Conservation (phyloP, 2,113 vertebrate species). For the Alethe diademata region DNA sequence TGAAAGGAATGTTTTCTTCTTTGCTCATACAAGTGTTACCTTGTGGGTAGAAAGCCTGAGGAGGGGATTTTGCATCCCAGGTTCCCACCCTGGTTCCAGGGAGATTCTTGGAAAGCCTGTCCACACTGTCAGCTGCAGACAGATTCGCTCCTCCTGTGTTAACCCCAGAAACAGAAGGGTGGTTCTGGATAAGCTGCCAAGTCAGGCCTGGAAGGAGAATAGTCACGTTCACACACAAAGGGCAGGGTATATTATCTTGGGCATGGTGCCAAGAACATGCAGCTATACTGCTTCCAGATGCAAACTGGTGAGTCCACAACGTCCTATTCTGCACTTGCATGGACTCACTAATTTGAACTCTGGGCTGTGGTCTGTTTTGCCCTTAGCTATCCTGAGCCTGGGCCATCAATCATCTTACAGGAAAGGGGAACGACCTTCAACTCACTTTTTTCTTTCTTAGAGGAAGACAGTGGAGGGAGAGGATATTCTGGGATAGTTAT, state of each 20-base stretch:
- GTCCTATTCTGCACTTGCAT: slow-evolving; percentile 11
- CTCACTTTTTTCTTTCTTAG: background rate
- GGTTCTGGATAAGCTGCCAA: slow-evolving; percentile 57
- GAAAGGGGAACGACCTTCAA: background rate
- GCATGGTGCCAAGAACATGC: slow-evolving; percentile 36
- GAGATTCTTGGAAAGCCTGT: slow-evolving; percentile 45
- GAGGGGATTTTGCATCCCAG: slow-evolving; percentile 22
- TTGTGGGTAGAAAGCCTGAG: slow-evolving; percentile 27
- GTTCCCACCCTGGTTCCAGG: background rate
- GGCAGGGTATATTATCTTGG: slow-evolving; percentile 55
- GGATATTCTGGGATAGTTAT: background rate
- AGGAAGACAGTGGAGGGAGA: background rate
- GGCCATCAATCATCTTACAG: background rate
- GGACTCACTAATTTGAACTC: background rate
- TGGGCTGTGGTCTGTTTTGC: background rate
- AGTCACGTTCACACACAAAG: slow-evolving; percentile 65
- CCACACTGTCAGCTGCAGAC: slow-evolving; percentile 55
- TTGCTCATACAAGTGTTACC: background rate
- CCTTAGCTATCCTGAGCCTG: background rate
- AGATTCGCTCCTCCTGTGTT: slow-evolving; percentile 13
- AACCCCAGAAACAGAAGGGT: slow-evolving; percentile 46
- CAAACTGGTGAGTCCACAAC: slow-evolving; percentile 47
- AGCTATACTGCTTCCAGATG: slow-evolving; percentile 68
- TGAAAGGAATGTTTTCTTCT: slow-evolving; percentile 33
- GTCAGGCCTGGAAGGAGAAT: slow-evolving; percentile 49